phyloP scores from a whole-genome alignment of 2,113 vertebrate species.

The Toxotes jaculatrix region DNA sequence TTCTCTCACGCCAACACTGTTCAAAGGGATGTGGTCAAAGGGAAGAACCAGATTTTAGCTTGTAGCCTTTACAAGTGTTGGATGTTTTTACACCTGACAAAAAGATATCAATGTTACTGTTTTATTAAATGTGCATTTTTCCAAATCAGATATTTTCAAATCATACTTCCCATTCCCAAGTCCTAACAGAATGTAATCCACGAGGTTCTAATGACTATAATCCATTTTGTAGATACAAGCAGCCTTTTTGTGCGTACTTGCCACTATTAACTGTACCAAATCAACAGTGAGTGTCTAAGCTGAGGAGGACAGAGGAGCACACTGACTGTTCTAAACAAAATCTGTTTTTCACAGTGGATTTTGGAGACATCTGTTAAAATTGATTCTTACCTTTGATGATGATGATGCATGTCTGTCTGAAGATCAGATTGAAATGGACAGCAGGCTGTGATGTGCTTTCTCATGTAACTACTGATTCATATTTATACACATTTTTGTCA shows the following conservation, averaged over 20 bases:
- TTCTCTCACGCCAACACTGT: background rate
- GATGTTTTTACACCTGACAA: conserved; percentile 19
- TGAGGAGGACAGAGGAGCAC: background rate
- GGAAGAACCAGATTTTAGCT: conserved; percentile 18
- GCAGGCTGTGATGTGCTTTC: too few species aligned
- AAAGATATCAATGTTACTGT: conserved; percentile 17
- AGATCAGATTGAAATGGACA: background rate
- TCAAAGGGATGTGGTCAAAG: conserved; percentile 27
- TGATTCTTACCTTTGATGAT: background rate
- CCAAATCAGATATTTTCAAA: background rate
- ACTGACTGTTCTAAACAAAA: background rate
- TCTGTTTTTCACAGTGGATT: background rate
- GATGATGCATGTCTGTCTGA: background rate
- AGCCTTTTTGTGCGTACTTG: too few species aligned
- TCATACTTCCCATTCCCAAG: background rate
- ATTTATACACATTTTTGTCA: too few species aligned
- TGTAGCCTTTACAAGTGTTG: background rate
- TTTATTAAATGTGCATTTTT: background rate
- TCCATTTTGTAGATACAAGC: background rate
- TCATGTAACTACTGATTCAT: too few species aligned
- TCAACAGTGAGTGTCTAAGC: background rate
- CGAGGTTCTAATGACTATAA: background rate
- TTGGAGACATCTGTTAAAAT: too few species aligned
- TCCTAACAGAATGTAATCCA: background rate
- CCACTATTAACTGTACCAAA: too few species aligned